phyloP scores from a whole-genome alignment of 2,888 invertebrate species.

The Limulus polyphemus region DNA sequence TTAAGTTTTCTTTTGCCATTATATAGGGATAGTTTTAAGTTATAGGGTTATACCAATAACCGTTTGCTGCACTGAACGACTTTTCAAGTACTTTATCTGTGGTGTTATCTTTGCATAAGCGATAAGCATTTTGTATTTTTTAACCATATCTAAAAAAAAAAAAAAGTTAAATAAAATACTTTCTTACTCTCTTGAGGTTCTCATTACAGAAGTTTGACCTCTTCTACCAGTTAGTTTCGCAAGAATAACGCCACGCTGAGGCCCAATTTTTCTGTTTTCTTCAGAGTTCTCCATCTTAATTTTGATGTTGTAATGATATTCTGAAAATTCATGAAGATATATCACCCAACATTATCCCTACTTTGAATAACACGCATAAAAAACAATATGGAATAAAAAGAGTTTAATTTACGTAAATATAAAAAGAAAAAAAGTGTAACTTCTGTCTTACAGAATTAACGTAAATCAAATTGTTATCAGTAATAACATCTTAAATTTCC shows the following conservation, averaged over 20 bases:
- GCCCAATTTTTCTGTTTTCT: slow-evolving; percentile 9
- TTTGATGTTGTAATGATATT: slow-evolving; percentile 22
- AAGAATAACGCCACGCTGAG: slow-evolving; percentile 19
- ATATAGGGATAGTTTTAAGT: too few relatives aligned
- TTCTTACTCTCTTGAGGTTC: slow-evolving; percentile 23
- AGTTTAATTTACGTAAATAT: too few relatives aligned
- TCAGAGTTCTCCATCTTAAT: slow-evolving; percentile 14
- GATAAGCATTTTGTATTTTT: slow-evolving; percentile 3
- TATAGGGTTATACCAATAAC: too few relatives aligned
- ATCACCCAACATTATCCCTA: neutral
- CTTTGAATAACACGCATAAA: too few relatives aligned
- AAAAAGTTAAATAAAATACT: neutral
- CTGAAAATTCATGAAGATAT: slow-evolving; percentile 1
- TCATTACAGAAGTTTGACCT: slow-evolving; percentile 18
- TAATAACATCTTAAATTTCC: too few relatives aligned
- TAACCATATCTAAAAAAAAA: neutral
- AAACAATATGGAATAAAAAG: too few relatives aligned
- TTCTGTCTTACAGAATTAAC: too few relatives aligned
- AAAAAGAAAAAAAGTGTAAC: too few relatives aligned
- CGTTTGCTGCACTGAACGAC: too few relatives aligned
- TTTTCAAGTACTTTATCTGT: too few relatives aligned
- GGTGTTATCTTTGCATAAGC: neutral
- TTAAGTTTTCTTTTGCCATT: too few relatives aligned
- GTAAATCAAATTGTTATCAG: too few relatives aligned
- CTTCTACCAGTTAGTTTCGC: slow-evolving; percentile 20